These are phyloP conservation scores for Phenganax marumi DNA, from an alignment of 92 coral and sea anemone species.

Conservation along the genomic window DNA sequence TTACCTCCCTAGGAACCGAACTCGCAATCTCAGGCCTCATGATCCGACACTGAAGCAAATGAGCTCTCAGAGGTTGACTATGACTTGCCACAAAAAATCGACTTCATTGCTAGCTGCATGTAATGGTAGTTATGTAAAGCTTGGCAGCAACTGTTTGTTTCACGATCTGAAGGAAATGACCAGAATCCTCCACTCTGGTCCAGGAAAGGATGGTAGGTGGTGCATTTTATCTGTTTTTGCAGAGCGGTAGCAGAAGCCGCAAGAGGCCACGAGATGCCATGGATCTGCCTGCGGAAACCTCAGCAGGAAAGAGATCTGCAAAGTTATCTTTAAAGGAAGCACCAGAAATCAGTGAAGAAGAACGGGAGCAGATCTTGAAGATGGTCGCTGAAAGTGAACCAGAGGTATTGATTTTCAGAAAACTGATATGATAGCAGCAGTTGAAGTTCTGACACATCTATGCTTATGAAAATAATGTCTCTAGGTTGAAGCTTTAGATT, in stretches of 20 bases:
- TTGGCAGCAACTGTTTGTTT: too few relatives aligned
- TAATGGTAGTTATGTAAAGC: not conserved
- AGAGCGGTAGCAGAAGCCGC: conserved; percentile 69
- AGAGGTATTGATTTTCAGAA: conserved; percentile 60
- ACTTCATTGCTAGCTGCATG: too few relatives aligned
- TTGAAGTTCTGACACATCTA: not conserved
- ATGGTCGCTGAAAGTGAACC: conserved; percentile 98
- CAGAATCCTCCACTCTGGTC: too few relatives aligned
- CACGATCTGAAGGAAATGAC: too few relatives aligned
- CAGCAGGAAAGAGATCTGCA: conserved; percentile 16
- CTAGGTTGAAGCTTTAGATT: conserved; percentile 88
- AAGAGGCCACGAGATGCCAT: conserved; percentile 24
- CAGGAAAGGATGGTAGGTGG: not conserved
- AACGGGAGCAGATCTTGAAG: conserved; percentile 79
- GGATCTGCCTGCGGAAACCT: not conserved
- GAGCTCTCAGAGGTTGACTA: too few relatives aligned
- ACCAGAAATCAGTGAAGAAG: conserved; percentile 78
- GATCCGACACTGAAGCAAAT: too few relatives aligned
- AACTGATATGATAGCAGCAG: not conserved
- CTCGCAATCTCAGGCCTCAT: too few relatives aligned
- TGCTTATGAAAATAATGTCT: not conserved
- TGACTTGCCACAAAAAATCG: too few relatives aligned
- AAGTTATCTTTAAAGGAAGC: conserved; percentile 42
- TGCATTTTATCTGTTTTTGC: not conserved
- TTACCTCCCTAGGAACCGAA: not conserved